These are phyloP conservation scores for Coelopa pilipes DNA, from an alignment of 2,888 invertebrate genomes.

Conservation along the genomic window DNA sequence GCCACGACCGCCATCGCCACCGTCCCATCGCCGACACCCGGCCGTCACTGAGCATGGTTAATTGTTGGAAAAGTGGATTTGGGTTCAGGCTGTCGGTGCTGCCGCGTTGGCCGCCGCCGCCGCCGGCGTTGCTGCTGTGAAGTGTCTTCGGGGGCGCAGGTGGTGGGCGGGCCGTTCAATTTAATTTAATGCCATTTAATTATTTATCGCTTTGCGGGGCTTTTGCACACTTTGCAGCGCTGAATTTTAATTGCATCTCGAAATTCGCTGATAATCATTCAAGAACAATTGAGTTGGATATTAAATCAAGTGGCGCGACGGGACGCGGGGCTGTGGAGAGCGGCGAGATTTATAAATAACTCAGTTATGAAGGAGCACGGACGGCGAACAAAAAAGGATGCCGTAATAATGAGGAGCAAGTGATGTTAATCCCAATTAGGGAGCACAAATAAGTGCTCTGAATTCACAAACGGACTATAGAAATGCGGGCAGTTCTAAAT, in stretches of 20 bases:
- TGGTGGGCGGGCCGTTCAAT: not conserved
- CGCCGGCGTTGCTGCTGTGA: not conserved
- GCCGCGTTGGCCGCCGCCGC: not conserved
- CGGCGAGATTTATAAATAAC: no score
- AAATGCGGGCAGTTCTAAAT: no score
- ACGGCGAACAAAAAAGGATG: no score
- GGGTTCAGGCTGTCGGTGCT: not conserved
- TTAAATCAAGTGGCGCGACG: no score
- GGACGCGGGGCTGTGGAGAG: no score
- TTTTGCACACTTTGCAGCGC: not conserved
- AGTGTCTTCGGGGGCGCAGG: conserved; percentile 1
- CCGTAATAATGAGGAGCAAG: no score
- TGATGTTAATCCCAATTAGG: no score
- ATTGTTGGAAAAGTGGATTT: conserved; percentile 16
- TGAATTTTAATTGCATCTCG: conserved; percentile 3
- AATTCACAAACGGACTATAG: no score
- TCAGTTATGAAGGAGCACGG: no score
- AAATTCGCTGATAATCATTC: not conserved
- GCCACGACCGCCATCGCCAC: not conserved
- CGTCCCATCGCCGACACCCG: no score
- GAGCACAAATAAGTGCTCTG: no score
- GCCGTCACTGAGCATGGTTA: not conserved
- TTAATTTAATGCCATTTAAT: conserved; percentile 5
- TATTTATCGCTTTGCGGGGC: not conserved
- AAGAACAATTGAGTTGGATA: no score